phyloP scores from a whole-genome alignment of 2,113 vertebrate genomes.

The Thinocorus orbignyianus region DNA sequence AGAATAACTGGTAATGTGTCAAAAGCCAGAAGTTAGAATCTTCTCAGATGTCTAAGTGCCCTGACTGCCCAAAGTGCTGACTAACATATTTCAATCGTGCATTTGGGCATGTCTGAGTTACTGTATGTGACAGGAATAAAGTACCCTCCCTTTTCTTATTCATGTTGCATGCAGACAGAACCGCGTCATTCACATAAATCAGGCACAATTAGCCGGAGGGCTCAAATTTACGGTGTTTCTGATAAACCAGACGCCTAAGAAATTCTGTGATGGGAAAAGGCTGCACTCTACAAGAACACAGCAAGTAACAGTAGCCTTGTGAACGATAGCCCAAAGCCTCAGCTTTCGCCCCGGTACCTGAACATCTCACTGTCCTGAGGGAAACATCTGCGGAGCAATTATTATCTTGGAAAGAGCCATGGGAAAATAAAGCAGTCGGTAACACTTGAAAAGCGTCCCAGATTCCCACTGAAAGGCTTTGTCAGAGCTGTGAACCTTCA shows the following conservation, averaged over 20 bases:
- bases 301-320: conserved; percentile 58
- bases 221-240: conserved; percentile 41
- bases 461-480: conserved; percentile 67
- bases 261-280: conserved; percentile 61
- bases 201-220: conserved; percentile 14
- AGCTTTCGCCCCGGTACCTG: conserved; percentile 46
- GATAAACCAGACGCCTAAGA: conserved; percentile 52
- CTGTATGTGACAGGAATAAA: neutral
- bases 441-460: conserved; percentile 71
- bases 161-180: conserved; percentile 25
- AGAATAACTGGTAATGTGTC: neutral
- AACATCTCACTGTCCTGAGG: conserved; percentile 62
- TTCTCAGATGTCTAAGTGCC: neutral
- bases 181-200: conserved; percentile 35
- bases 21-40: neutral
- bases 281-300: conserved; percentile 41
- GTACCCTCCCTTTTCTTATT: neutral
- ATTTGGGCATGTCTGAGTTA: neutral
- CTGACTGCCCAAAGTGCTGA: neutral
- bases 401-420: conserved; percentile 72
- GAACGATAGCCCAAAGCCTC: conserved; percentile 51
- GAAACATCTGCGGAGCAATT: conserved; percentile 68
- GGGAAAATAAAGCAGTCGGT: conserved; percentile 68
- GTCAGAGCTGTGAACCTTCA: conserved; percentile 67
- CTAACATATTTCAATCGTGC: neutral